Base-by-base conservation (phyloP, 1,140 invertebrate genomes). In the Caenorhabditis inopinata region DNA sequence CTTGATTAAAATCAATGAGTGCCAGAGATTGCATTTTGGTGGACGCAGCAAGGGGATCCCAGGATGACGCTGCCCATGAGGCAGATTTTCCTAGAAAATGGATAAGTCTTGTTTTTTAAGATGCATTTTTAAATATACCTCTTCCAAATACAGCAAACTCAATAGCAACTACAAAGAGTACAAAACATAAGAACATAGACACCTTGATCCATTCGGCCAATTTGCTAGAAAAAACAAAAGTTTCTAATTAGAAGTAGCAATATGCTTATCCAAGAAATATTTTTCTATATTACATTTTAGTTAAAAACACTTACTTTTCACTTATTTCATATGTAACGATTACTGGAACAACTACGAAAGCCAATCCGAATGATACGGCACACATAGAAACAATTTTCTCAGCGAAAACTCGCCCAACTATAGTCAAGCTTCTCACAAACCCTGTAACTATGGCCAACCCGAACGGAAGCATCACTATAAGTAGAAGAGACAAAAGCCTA, bases 121-220 rank as follows among this genome's bases (percentile, higher is more conserved):
- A 25, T 7, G 0, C 7, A 18, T 35, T 35, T 6, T 32, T 73
- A 12, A 46, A 75, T 12, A 7, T 32, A 75, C 78, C 78, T 79
- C 81, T 51, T 49, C 81, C 81, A 25, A 82, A 82, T n/a, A 81
- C 42, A 27, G 58, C 77, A 48, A 82, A 82, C 5, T 83, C 42
- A 27, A 82, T 75, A 21, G 68, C 45, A 14, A 38, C 35, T 11
- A 38, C 25, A 46, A 48, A 38, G 16, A 82, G 68, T 23, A 82
- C 45, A 14, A 53, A 62, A 23, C 49, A 81, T 27, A 49, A 18
- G 78, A 81, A 74, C 32, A 76, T 68, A 14, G 80, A 75, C 4
- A 62, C 73, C 49, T 51, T 74, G 14, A 48, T 82, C 81, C 81
- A 82, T 68, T 82, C 76, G 16, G 29, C 68, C 46, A 79, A 29